Conservation (phyloP, 2,888 invertebrate genomes). For the Drosophila putrida region DNA sequence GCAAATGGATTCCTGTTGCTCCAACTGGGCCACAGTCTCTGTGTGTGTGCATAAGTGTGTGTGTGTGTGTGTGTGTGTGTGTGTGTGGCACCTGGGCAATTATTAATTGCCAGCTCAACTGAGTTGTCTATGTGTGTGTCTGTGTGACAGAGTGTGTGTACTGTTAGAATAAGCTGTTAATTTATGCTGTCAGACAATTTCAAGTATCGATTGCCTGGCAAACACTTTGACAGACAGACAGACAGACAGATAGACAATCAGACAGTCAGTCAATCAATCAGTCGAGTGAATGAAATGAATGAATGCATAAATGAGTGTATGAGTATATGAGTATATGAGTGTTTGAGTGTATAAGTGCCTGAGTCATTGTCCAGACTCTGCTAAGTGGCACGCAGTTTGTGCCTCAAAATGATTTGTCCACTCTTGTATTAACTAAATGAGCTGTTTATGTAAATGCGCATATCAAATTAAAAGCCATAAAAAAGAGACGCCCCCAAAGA, state of each 20-base stretch:
- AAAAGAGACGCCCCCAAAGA: constrained; percentile 38
- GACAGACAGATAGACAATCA: constrained; percentile 11
- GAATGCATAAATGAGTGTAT: constrained; percentile 6
- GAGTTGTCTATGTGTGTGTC: constrained; percentile 1
- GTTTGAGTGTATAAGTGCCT: constrained; percentile 1
- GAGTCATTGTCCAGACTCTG: constrained; percentile 14
- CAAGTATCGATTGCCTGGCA: constrained; percentile 34
- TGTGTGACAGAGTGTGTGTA: constrained; percentile 1
- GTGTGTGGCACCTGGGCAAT: constrained; percentile 41
- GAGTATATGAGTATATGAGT: background rate
- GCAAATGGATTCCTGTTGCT: constrained; percentile 64
- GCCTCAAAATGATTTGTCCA: constrained; percentile 65
- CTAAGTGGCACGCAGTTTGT: constrained; percentile 5
- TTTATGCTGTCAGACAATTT: constrained; percentile 38
- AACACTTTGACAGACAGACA: constrained; percentile 13
- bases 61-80: constrained; percentile 13
- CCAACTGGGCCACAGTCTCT: background rate
- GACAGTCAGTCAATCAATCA: constrained; percentile 2
- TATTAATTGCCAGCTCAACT: constrained; percentile 50
- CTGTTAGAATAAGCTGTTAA: constrained; percentile 33
- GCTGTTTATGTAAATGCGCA: constrained; percentile 76
- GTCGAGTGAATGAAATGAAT: constrained; percentile 1
- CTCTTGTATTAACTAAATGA: constrained; percentile 70
- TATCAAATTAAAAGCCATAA: constrained; percentile 78
- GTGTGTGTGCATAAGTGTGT: constrained; percentile 2